Evolutionary conservation across 2,888 invertebrate genomes (phyloP), one percentile per base, ranked within the genome.

Genomic region (Pachydiplax longipennis): DNA sequence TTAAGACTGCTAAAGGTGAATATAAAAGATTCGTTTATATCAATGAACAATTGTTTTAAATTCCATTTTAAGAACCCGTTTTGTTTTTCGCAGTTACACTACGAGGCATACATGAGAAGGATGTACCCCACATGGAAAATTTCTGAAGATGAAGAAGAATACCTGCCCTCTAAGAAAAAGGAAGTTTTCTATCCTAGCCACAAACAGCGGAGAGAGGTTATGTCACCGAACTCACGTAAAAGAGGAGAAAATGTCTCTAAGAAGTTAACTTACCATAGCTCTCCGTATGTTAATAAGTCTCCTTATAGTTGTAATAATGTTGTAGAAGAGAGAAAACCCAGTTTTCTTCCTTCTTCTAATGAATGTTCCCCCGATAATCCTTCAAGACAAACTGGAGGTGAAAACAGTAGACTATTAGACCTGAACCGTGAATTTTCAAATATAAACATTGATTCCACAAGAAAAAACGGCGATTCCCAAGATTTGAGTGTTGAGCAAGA

Each of bases 91-190:
- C 87, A 87, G 87, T 61, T 87, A 13, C 87, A 87, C 61, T 87
- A 87, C n/a, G 87, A 87, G 61, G 87, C 87, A 18, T 87, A 87
- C 37, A 87, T 61, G 87, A 87, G 65, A 65, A 61, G 87, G 22
- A 65, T 87, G 87, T 87, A 87, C 35, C 87, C 87, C 0, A 22
- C 61, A 0, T 87, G 87, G 87, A 61, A 87, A n/a, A 61, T n/a
- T 22, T 58, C 58, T 22, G 61, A 61, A 37, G 15, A 87, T 37
- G 22, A 35, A n/a, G 87, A 37, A 4, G 61, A 65, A 35, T 37
- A 37, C 8, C 10, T 61, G 15, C 10, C 73, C 10, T 73, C 73
- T 1, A 22, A 15, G 10, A 87, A 15, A n/a, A 87, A 87, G 58
- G 61, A 58, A 4, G 18, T 15, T 6, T 18, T 22, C 10, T 65